These are phyloP conservation scores for cat (Felis catus) DNA, from an alignment of 2,113 vertebrate species.

Conservation along the genomic window F.catus_Fca126_mat1.0 CM031419.1:65285001-65285500, in stretches of 20 bases:
- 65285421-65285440: too few relatives aligned
- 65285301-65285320: background rate
- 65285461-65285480: too few relatives aligned
- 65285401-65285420: too few relatives aligned
- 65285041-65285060: constrained; percentile 1
- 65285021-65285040: background rate
- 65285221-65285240: background rate
- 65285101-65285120: background rate
- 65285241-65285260: background rate
- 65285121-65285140: background rate
- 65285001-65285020: background rate
- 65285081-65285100: background rate
- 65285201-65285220: background rate
- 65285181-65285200: background rate
- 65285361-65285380: background rate
- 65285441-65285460: too few relatives aligned
- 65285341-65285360: background rate
- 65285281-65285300: background rate
- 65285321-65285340: background rate
- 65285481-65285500: too few relatives aligned
- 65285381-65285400: too few relatives aligned
- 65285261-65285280: background rate
- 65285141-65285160: background rate
- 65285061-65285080: background rate
- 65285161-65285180: background rate